Percentiles rank a stretch among this genome's conserved stretches.
Evolutionary conservation across 2,888 invertebrate genomes (phyloP).

Genomic region (Leucophenga montana): DNA sequence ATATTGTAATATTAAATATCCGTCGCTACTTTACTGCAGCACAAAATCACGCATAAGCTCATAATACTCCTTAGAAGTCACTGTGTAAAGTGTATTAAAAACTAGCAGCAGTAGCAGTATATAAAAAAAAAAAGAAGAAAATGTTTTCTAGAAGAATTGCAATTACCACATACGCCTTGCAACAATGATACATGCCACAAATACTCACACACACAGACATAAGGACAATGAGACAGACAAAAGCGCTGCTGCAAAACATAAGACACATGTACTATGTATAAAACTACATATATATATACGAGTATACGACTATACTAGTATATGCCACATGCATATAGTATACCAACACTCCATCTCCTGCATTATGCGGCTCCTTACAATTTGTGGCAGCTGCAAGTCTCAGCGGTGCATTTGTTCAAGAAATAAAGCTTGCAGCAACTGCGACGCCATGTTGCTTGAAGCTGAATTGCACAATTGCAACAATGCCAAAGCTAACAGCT

Average conservation of each 20-base stretch:
- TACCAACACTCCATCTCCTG: too few species aligned
- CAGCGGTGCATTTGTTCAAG: slow-evolving; percentile 26
- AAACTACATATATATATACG: too few species aligned
- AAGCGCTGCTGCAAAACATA: too few species aligned
- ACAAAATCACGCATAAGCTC: too few species aligned
- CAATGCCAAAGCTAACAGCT: background rate
- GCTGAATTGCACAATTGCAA: slow-evolving; percentile 21
- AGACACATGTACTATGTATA: too few species aligned
- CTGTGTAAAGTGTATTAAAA: too few species aligned
- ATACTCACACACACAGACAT: slow-evolving; percentile 9
- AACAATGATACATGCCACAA: background rate
- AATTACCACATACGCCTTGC: slow-evolving; percentile 24
- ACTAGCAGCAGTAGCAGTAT: background rate
- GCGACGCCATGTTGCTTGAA: background rate
- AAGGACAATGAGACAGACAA: too few species aligned
- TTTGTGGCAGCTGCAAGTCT: background rate
- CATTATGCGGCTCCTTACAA: too few species aligned
- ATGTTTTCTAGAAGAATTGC: slow-evolving; percentile 17
- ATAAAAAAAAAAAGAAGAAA: slow-evolving; percentile 1
- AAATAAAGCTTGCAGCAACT: slow-evolving; percentile 17
- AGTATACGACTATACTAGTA: too few species aligned
- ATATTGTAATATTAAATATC: too few species aligned
- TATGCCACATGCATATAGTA: background rate
- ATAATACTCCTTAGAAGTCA: too few species aligned
- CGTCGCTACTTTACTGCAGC: too few species aligned